Conservation (phyloP, 2,888 invertebrate species). For the Ichneumoninae sp. region DNA sequence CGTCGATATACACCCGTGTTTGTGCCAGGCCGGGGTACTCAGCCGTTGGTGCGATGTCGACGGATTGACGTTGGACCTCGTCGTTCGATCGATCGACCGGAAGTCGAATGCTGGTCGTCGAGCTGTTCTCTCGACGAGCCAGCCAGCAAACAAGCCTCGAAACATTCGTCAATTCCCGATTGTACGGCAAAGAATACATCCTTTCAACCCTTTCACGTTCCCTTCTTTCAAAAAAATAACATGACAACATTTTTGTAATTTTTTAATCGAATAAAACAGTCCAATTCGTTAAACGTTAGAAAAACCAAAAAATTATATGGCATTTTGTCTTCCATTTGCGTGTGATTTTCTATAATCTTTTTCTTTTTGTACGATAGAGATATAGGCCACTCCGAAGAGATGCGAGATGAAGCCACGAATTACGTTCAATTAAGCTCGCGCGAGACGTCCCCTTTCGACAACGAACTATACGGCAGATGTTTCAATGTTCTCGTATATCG, state of each 20-base stretch:
- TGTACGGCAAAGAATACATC: neutral
- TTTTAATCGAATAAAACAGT: neutral
- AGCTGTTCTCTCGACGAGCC: conserved; percentile 12
- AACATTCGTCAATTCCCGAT: conserved; percentile 30
- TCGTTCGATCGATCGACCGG: conserved; percentile 65
- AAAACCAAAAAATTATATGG: neutral
- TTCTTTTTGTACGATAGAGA: conserved; percentile 36
- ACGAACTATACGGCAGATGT: conserved; percentile 45
- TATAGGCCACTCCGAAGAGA: neutral
- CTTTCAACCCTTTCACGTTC: neutral
- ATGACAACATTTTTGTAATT: neutral
- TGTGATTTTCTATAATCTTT: conserved; percentile 30
- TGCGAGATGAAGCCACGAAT: conserved; percentile 69
- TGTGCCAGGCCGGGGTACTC: conserved; percentile 30
- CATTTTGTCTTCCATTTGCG: conserved; percentile 12
- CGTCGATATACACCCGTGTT: neutral
- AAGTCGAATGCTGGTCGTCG: conserved; percentile 42
- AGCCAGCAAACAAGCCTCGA: conserved; percentile 38
- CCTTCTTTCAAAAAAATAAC: neutral
- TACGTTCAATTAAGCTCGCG: conserved; percentile 75
- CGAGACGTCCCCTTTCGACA: conserved; percentile 43
- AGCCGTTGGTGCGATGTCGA: conserved; percentile 36
- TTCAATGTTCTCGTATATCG: conserved; percentile 52
- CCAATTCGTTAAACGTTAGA: neutral
- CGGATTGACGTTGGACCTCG: conserved; percentile 46